A percentile compares a stretch with the other conserved stretches of the same genome.
Evolutionary conservation across 2,888 invertebrate genomes (phyloP).

Genomic region (Ypsolopha sequella): DNA sequence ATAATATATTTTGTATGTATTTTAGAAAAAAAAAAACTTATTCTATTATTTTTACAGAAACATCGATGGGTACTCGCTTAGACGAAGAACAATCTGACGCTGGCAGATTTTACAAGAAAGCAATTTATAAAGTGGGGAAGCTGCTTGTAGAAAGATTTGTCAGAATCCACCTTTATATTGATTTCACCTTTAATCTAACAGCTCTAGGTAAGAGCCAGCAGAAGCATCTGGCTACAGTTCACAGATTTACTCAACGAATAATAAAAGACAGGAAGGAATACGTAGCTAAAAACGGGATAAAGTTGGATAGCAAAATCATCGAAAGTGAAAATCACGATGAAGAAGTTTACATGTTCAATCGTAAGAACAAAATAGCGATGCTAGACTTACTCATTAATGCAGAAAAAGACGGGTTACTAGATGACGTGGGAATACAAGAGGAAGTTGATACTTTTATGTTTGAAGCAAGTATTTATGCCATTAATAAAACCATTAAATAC

Average conservation of each 20-base stretch:
- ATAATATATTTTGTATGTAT: too few species aligned
- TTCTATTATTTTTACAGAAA: conserved; percentile 41
- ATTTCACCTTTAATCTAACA: conserved; percentile 66
- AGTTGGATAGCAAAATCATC: conserved; percentile 1
- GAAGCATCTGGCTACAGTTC: conserved; percentile 32
- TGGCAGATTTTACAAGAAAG: conserved; percentile 68
- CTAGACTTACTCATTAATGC: conserved; percentile 61
- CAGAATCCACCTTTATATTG: conserved; percentile 69
- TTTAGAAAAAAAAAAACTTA: too few species aligned
- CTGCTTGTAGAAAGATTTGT: conserved; percentile 41
- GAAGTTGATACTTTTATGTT: conserved; percentile 77
- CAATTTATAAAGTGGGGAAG: conserved; percentile 59
- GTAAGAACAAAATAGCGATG: conserved; percentile 64
- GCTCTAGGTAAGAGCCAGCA: conserved; percentile 58
- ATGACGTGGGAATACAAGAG: conserved; percentile 64
- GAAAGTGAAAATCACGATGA: conserved; percentile 16
- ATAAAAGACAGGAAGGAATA: conserved; percentile 39
- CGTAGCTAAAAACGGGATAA: conserved; percentile 12
- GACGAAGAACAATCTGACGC: conserved; percentile 39
- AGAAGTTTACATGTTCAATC: not conserved
- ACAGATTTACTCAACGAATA: conserved; percentile 42
- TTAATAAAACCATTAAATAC: too few species aligned
- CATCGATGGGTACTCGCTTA: conserved; percentile 78
- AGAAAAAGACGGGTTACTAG: conserved; percentile 52
- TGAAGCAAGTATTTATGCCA: conserved; percentile 68